A percentile compares a stretch with the other conserved stretches of the same genome.
phyloP scores from a whole-genome alignment of 2,113 vertebrate genomes.

The Dasyornis broadbenti region DNA sequence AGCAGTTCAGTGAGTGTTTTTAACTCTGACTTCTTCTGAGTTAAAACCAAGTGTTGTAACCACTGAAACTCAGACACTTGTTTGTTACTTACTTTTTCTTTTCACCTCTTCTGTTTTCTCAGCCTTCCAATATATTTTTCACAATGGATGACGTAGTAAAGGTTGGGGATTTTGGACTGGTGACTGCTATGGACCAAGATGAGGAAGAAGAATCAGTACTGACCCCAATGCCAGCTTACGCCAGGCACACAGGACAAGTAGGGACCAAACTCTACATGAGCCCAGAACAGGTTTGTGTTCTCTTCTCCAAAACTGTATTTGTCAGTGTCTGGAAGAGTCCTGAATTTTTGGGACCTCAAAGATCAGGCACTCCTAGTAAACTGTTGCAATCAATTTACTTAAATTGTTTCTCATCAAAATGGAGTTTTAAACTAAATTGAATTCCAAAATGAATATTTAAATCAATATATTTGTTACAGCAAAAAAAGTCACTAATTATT shows the following conservation, averaged over 20 bases:
- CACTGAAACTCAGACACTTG: not conserved
- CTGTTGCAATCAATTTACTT: not conserved
- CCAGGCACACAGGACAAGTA: conserved; percentile 95
- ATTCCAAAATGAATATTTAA: not conserved
- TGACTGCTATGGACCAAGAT: conserved; percentile 98
- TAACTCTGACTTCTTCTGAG: not conserved
- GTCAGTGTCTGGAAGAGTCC: not conserved
- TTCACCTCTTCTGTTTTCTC: not conserved
- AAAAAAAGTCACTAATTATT: not conserved
- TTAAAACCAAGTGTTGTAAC: not conserved
- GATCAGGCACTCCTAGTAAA: not conserved
- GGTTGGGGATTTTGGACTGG: conserved; percentile 95
- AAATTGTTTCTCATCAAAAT: not conserved
- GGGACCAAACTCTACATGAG: conserved; percentile 99
- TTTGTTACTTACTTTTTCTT: not conserved
- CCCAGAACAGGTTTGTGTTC: conserved; percentile 89
- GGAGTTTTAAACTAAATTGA: not conserved
- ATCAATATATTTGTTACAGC: not conserved
- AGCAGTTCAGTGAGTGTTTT: not conserved
- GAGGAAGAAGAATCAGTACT: conserved; percentile 85
- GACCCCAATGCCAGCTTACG: conserved; percentile 90
- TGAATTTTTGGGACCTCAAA: not conserved
- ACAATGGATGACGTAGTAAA: conserved; percentile 96
- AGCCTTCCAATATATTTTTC: conserved; percentile 99
- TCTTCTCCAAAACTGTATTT: not conserved